These are phyloP conservation scores for Listronotus oregonensis DNA, from an alignment of 1,140 invertebrate genomes.

Conservation along the genomic window DNA sequence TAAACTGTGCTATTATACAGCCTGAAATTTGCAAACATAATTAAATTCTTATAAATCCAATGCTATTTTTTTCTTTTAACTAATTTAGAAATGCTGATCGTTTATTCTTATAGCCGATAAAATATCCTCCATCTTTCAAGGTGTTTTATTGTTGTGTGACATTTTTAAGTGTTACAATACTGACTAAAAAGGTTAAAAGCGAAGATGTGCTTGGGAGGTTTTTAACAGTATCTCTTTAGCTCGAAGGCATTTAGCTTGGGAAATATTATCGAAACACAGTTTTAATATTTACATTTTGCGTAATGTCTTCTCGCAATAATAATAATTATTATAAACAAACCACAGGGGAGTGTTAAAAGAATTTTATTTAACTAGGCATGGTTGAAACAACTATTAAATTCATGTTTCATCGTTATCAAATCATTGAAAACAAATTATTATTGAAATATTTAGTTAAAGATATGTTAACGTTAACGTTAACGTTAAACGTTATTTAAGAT, in stretches of 20 bases:
- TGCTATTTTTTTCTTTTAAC: background rate
- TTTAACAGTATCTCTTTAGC: conserved; percentile 10
- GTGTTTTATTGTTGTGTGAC: conserved; percentile 21
- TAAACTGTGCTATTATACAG: too few species aligned
- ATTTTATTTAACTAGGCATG: too few species aligned
- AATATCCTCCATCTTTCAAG: conserved; percentile 11
- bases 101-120: conserved; percentile 5
- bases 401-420: too few species aligned
- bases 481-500: too few species aligned
- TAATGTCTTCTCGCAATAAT: conserved; percentile 6
- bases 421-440: too few species aligned
- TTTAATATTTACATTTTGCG: conserved; percentile 11
- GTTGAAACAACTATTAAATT: too few species aligned
- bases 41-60: too few species aligned
- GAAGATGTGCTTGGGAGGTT: conserved; percentile 5
- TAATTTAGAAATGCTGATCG: background rate
- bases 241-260: background rate
- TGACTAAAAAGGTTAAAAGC: conserved; percentile 22
- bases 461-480: too few species aligned
- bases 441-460: too few species aligned
- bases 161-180: conserved; percentile 20
- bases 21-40: too few species aligned
- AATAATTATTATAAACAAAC: background rate
- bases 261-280: conserved; percentile 14
- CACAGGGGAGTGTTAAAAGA: too few species aligned